Evolutionary conservation across 2,113 vertebrate genomes (phyloP).

Genomic region (Nestor notabilis): DNA sequence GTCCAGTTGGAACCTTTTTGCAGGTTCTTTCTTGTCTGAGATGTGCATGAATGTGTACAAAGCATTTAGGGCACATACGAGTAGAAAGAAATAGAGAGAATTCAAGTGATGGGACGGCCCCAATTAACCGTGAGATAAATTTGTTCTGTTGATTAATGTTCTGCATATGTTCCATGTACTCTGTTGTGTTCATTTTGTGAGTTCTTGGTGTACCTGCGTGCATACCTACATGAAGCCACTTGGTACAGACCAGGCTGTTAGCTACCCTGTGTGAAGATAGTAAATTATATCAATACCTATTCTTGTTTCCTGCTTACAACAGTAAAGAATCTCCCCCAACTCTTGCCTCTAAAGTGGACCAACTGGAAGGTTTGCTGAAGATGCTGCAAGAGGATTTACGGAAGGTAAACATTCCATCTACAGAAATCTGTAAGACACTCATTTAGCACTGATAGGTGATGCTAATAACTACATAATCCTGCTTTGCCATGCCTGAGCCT

Average conservation of each 20-base stretch:
- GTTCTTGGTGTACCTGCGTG: background rate
- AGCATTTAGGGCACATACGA: background rate
- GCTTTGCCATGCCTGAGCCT: background rate
- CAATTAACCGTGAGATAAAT: background rate
- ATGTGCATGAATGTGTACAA: background rate
- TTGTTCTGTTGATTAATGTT: background rate
- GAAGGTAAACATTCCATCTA: constrained; percentile 78
- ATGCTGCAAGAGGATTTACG: constrained; percentile 91
- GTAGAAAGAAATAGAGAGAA: background rate
- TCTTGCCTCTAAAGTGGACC: constrained; percentile 90
- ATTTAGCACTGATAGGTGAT: background rate
- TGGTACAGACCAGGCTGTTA: background rate
- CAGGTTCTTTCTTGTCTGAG: background rate
- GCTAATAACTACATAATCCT: background rate
- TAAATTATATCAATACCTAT: background rate
- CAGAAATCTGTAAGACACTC: background rate
- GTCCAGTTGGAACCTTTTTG: background rate
- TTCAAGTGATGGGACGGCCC: background rate
- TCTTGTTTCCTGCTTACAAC: constrained; percentile 47
- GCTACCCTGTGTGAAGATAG: background rate
- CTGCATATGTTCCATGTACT: background rate
- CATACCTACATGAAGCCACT: background rate
- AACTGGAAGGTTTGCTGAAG: constrained; percentile 92
- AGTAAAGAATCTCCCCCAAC: constrained; percentile 88
- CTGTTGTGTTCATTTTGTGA: background rate